These are phyloP conservation scores for Sycophila sp. DNA, from an alignment of 1,140 invertebrate genomes.

Conservation along the genomic window DNA sequence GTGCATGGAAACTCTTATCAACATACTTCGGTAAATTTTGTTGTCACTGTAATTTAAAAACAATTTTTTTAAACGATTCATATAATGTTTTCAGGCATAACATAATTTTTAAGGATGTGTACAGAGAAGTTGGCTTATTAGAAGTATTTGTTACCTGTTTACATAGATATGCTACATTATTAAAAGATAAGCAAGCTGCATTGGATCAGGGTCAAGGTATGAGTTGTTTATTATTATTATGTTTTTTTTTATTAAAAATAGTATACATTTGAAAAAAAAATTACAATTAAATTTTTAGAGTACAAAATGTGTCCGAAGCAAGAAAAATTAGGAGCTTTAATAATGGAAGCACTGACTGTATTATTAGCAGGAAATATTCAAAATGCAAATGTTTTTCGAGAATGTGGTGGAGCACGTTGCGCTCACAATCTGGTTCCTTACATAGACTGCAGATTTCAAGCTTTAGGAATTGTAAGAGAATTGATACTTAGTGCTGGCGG, in stretches of 20 bases:
- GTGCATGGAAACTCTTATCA: conserved; percentile 89
- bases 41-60: not conserved
- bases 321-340: conserved; percentile 82
- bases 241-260: conserved; percentile 11
- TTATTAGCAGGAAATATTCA: conserved; percentile 82
- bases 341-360: conserved; percentile 88
- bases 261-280: conserved; percentile 3
- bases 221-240: not conserved
- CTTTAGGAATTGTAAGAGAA: conserved; percentile 85
- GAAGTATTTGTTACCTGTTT: conserved; percentile 97
- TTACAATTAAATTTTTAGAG: conserved; percentile 51
- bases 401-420: conserved; percentile 91
- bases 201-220: conserved; percentile 60
- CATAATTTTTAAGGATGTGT: conserved; percentile 95
- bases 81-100: conserved; percentile 76
- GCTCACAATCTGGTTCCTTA: conserved; percentile 90
- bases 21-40: conserved; percentile 77
- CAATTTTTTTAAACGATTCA: not conserved
- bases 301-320: conserved; percentile 72
- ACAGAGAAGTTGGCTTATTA: conserved; percentile 95
- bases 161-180: conserved; percentile 82
- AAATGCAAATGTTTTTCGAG: conserved; percentile 93
- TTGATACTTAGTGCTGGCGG: conserved; percentile 89
- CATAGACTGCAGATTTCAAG: conserved; percentile 82
- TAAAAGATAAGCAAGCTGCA: conserved; percentile 76